Conservation (phyloP, 2,888 invertebrate genomes). For the Mimumesa dahlbomi region DNA sequence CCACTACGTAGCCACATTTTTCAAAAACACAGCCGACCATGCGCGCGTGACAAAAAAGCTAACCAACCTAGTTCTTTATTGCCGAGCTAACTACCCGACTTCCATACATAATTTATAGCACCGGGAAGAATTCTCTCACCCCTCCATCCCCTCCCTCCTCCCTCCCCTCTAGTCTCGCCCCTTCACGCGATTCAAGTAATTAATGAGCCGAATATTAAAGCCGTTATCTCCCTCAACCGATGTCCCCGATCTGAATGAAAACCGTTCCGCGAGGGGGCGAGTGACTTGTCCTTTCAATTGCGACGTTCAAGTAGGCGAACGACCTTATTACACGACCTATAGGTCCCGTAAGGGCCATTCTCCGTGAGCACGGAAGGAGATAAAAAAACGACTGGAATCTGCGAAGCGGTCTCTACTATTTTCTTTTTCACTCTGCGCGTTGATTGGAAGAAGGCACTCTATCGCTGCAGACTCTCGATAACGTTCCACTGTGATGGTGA, state of each 20-base stretch:
- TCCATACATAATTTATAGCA: slow-evolving; percentile 59
- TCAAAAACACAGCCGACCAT: no score
- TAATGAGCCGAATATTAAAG: slow-evolving; percentile 71
- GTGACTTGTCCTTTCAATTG: slow-evolving; percentile 20
- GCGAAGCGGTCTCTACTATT: no score
- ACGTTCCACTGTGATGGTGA: no score
- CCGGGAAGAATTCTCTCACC: slow-evolving; percentile 53
- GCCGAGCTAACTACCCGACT: slow-evolving; percentile 35
- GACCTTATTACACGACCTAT: slow-evolving; percentile 35
- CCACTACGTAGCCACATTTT: no score
- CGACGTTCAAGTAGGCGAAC: slow-evolving; percentile 7
- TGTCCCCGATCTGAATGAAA: slow-evolving; percentile 8
- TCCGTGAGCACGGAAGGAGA: no score
- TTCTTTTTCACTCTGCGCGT: background rate
- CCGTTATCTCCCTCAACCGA: slow-evolving; percentile 46
- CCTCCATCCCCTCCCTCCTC: no score
- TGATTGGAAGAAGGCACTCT: no score
- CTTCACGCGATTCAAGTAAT: slow-evolving; percentile 60
- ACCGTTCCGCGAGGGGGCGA: background rate
- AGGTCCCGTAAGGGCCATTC: slow-evolving; percentile 12
- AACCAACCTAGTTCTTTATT: slow-evolving; percentile 34
- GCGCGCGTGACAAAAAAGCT: slow-evolving; percentile 31
- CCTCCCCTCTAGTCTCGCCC: no score
- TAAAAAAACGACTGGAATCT: no score
- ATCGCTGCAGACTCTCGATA: no score